phyloP scores from a whole-genome alignment of 2,113 vertebrate genomes.

The Poicephalus gulielmi region DNA sequence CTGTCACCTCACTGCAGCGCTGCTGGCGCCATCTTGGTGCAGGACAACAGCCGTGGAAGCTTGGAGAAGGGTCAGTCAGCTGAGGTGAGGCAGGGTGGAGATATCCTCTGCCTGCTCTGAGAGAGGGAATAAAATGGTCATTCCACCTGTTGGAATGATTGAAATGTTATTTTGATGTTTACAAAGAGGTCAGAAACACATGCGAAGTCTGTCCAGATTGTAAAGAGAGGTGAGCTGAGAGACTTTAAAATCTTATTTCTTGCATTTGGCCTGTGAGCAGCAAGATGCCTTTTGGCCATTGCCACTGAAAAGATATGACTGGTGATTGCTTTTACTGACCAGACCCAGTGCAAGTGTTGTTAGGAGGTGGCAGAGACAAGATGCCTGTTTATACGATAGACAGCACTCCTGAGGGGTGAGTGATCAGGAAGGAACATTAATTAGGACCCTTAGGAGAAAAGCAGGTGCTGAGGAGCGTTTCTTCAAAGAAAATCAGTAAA shows the following conservation, averaged over 20 bases:
- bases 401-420: fast-evolving
- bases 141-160: fast-evolving
- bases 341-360: fast-evolving
- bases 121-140: fast-evolving
- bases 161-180: fast-evolving
- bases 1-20: fast-evolving
- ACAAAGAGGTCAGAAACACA: not conserved
- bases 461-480: not conserved
- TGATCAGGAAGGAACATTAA: fast-evolving
- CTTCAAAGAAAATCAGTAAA: not conserved
- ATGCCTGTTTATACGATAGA: fast-evolving
- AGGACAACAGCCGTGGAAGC: fast-evolving
- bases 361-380: not conserved
- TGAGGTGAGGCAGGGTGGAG: fast-evolving
- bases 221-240: not conserved
- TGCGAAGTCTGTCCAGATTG: too few relatives aligned
- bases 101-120: fast-evolving
- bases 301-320: fast-evolving
- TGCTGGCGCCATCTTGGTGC: not conserved
- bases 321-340: not conserved
- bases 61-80: fast-evolving
- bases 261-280: fast-evolving
- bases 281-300: fast-evolving
- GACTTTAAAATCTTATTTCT: not conserved
- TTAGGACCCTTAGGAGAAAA: not conserved